Conservation (phyloP, 2,888 invertebrate genomes). For the Athalia rosae region DNA sequence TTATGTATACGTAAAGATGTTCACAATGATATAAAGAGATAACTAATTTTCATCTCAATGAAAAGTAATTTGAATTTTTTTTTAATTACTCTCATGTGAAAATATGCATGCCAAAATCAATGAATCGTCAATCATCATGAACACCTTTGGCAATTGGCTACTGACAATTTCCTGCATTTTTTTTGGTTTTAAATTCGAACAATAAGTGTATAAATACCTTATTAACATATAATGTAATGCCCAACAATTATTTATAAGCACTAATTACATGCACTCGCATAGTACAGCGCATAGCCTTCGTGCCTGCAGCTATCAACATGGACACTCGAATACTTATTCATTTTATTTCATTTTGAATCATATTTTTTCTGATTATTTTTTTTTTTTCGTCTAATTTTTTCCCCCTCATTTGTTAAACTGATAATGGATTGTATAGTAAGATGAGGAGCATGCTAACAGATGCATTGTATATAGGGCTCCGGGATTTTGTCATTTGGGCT, state of each 20-base stretch:
- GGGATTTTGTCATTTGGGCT: constrained; percentile 63
- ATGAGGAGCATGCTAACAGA: constrained; percentile 66
- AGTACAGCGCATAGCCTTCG: constrained; percentile 64
- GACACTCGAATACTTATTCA: constrained; percentile 50
- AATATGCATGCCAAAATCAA: no score
- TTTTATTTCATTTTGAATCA: constrained; percentile 16
- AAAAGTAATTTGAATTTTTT: no score
- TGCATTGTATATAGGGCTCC: constrained; percentile 62
- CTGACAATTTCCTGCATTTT: background rate
- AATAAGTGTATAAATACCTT: constrained; percentile 22
- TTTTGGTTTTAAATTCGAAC: constrained; percentile 7
- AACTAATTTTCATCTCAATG: no score
- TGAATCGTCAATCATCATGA: constrained; percentile 11
- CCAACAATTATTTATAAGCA: constrained; percentile 57
- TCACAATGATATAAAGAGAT: no score
- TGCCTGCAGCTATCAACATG: constrained; percentile 66
- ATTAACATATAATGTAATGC: constrained; percentile 38
- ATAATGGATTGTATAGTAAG: constrained; percentile 51
- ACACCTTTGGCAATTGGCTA: constrained; percentile 18
- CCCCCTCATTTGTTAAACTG: background rate
- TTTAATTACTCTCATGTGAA: no score
- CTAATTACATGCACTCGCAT: constrained; percentile 67
- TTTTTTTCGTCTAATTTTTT: background rate
- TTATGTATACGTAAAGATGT: no score
- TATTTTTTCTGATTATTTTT: no score